Conservation (phyloP, 2,797 vertebrate genomes). For the Danio tinwini region DNA sequence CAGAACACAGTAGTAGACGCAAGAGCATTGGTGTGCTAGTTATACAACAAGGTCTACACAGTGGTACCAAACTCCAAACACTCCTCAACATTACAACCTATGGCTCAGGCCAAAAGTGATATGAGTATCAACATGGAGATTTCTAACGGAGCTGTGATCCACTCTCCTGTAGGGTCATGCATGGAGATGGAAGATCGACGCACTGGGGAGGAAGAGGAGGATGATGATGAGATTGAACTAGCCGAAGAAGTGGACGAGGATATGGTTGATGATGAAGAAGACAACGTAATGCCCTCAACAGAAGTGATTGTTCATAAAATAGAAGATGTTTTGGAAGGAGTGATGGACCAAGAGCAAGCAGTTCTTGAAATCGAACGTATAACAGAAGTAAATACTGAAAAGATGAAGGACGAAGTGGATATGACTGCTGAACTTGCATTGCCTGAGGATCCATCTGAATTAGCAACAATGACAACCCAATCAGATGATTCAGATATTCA, state of each 20-base stretch:
- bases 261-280: constrained; percentile 22
- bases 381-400: background rate
- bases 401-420: background rate
- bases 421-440: background rate
- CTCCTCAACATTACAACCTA: constrained; percentile 40
- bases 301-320: constrained; percentile 11
- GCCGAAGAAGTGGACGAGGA: constrained; percentile 66
- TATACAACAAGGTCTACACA: background rate
- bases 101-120: constrained; percentile 68
- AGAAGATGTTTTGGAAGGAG: background rate
- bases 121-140: constrained; percentile 62
- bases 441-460: background rate
- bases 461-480: background rate
- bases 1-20: background rate
- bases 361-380: background rate
- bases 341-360: background rate
- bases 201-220: constrained; percentile 54
- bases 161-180: constrained; percentile 52
- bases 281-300: background rate
- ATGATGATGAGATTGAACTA: constrained; percentile 72
- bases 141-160: constrained; percentile 61
- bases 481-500: background rate
- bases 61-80: background rate
- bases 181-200: constrained; percentile 60
- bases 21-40: constrained; percentile 2